A percentile compares a stretch with the other conserved stretches of the same genome.
phyloP scores from a whole-genome alignment of 2,113 vertebrate genomes.

The Plestiodon gilberti region DNA sequence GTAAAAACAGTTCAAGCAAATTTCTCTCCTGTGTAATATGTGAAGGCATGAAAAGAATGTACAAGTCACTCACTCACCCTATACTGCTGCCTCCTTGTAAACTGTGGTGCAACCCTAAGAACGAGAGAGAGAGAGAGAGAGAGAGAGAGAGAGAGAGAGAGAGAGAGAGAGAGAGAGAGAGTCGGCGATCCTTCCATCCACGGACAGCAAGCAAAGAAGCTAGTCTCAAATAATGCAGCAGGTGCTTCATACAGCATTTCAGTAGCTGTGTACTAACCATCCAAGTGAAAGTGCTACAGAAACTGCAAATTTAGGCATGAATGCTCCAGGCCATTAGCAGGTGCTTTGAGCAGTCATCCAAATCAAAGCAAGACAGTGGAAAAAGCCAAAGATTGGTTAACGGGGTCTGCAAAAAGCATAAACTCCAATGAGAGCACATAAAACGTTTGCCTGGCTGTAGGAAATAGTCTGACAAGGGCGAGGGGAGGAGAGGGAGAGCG shows the following conservation, averaged over 20 bases:
- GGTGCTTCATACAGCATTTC: conserved; percentile 71
- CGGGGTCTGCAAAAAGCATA: conserved; percentile 50
- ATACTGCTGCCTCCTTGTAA: not conserved
- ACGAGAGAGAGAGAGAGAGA: not conserved
- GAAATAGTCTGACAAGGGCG: conserved; percentile 32
- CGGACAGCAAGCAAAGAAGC: conserved; percentile 33
- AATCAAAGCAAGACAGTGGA: conserved; percentile 66
- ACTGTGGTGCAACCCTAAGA: not conserved
- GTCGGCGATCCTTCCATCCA: conserved; percentile 39
- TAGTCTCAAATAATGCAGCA: conserved; percentile 53
- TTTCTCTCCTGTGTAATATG: not conserved
- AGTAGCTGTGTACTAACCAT: conserved; percentile 57
- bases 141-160: no score
- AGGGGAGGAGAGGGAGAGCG: not conserved
- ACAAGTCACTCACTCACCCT: not conserved
- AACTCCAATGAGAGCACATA: conserved; percentile 47
- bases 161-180: no score
- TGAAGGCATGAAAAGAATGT: not conserved
- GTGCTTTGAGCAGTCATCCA: conserved; percentile 66
- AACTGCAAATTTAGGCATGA: conserved; percentile 56
- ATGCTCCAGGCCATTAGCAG: conserved; percentile 69
- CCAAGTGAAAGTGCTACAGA: conserved; percentile 48
- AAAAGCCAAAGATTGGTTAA: conserved; percentile 72
- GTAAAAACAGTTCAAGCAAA: not conserved
- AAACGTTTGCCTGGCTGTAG: conserved; percentile 13